These are phyloP conservation scores for Trematomus bernacchii DNA, from an alignment of 2,797 vertebrate species.

Conservation along the genomic window DNA sequence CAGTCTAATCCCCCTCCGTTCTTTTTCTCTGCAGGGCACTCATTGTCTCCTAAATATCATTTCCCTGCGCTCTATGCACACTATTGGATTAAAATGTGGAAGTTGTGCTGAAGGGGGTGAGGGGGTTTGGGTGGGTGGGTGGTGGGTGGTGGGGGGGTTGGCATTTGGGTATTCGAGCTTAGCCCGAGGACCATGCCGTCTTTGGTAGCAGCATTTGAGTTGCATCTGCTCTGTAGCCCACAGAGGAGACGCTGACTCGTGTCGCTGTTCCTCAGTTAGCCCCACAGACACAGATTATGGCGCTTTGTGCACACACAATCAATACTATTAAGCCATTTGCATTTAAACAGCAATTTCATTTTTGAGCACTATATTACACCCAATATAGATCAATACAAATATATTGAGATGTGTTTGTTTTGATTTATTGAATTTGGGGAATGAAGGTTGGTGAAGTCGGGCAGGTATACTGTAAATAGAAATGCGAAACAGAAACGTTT, in stretches of 20 bases:
- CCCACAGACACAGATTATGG: constrained; percentile 66
- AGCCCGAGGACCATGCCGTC: constrained; percentile 72
- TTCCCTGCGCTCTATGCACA: constrained; percentile 80
- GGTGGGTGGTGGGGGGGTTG: constrained; percentile 56
- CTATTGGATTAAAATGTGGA: constrained; percentile 82
- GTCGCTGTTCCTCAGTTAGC: constrained; percentile 54
- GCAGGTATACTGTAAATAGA: not conserved
- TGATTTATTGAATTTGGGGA: not conserved
- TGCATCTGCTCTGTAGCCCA: constrained; percentile 74
- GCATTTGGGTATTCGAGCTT: constrained; percentile 78
- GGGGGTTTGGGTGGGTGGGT: constrained; percentile 53
- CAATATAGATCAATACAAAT: not conserved
- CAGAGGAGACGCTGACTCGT: constrained; percentile 56
- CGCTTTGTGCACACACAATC: constrained; percentile 61
- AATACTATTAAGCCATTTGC: constrained; percentile 49
- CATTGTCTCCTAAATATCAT: constrained; percentile 84
- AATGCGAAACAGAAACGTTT: not conserved
- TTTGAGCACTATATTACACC: constrained; percentile 16
- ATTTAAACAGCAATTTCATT: constrained; percentile 52
- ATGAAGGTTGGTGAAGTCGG: not conserved
- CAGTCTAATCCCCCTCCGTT: constrained; percentile 79
- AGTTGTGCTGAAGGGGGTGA: constrained; percentile 73
- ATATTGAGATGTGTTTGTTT: constrained; percentile 9
- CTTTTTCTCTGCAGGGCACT: constrained; percentile 81
- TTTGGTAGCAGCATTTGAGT: constrained; percentile 72